Evolutionary conservation across 2,113 vertebrate genomes (phyloP).

Genomic region (Bubo bubo): DNA sequence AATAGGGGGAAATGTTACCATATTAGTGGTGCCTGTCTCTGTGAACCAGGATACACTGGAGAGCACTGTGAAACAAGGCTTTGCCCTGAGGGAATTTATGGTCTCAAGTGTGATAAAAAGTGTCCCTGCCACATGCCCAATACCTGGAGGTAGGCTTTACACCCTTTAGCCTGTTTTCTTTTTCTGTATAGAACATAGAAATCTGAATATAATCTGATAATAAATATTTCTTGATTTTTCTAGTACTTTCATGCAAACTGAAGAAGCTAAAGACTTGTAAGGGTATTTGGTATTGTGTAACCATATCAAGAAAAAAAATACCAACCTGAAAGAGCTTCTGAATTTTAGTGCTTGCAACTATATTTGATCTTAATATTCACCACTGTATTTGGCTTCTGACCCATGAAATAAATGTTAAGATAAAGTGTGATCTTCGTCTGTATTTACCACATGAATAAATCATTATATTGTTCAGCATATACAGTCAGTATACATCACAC

Average conservation of each 20-base stretch:
- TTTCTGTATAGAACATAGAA: neutral
- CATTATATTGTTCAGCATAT: neutral
- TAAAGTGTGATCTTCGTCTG: neutral
- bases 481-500: neutral
- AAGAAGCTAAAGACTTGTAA: neutral
- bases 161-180: neutral
- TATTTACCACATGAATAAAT: neutral
- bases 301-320: neutral
- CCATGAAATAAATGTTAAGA: neutral
- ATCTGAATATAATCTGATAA: neutral
- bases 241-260: neutral
- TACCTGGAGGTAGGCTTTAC: constrained; percentile 83
- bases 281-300: neutral
- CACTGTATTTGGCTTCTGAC: neutral
- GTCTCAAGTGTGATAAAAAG: constrained; percentile 86
- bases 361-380: neutral
- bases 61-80: constrained; percentile 85
- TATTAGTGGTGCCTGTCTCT: constrained; percentile 87
- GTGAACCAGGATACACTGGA: constrained; percentile 89
- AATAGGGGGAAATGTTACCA: constrained; percentile 91
- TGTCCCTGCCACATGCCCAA: constrained; percentile 87
- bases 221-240: neutral
- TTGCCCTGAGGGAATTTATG: constrained; percentile 85
- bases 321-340: neutral
- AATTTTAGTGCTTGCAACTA: neutral